A percentile compares a stretch with the other conserved stretches of the same genome.
These are phyloP conservation scores for Nemotelus nigrinus DNA, from an alignment of 2,888 invertebrate genomes.

Conservation along the genomic window DNA sequence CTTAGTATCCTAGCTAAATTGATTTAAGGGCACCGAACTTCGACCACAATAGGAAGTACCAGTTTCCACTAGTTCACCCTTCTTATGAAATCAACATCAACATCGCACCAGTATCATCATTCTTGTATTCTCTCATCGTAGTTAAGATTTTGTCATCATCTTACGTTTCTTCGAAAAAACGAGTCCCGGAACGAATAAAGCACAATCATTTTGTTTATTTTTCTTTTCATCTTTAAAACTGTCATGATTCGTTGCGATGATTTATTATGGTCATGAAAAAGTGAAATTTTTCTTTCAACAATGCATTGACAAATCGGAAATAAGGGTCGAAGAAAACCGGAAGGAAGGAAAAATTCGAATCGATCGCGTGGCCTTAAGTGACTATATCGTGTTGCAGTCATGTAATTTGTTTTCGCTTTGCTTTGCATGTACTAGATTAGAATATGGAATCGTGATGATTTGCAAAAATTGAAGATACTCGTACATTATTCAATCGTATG, in stretches of 20 bases:
- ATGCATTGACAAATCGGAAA: slow-evolving; percentile 34
- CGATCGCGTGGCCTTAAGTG: slow-evolving; percentile 52
- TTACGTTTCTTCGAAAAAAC: too few relatives aligned
- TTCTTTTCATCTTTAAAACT: background rate
- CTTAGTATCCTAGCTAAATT: background rate
- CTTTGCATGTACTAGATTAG: too few relatives aligned
- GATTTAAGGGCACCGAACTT: background rate
- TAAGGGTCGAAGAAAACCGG: slow-evolving; percentile 32
- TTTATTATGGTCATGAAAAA: background rate
- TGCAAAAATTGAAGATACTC: too few relatives aligned
- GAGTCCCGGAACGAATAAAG: background rate
- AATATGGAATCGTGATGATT: too few relatives aligned
- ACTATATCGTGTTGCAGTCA: slow-evolving; percentile 45
- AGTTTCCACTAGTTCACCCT: background rate
- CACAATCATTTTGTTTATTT: background rate
- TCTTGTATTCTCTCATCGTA: background rate
- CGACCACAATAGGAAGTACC: background rate
- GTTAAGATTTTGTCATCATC: too few relatives aligned
- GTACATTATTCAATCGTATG: too few relatives aligned
- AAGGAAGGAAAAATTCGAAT: slow-evolving; percentile 49
- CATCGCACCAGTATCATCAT: background rate
- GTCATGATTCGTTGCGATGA: background rate
- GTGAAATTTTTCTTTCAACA: slow-evolving; percentile 2
- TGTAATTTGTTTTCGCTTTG: background rate
- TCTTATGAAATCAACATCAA: too few relatives aligned